These are phyloP conservation scores for Dexiosoma caninum DNA, from an alignment of 2,888 invertebrate species.

Conservation along the genomic window DNA sequence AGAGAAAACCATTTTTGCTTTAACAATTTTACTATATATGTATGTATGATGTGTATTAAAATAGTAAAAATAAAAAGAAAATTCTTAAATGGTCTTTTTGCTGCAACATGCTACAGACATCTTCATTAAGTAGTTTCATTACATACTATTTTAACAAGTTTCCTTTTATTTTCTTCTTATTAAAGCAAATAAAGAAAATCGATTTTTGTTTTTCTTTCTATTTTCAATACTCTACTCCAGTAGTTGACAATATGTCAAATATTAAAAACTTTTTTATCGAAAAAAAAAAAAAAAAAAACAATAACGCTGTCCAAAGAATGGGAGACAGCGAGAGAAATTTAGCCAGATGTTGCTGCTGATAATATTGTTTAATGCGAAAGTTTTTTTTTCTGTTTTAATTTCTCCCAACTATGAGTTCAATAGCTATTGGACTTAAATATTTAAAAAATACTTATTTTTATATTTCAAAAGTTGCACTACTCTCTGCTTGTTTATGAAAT, in stretches of 20 bases:
- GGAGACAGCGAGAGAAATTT: no score
- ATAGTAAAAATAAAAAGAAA: no score
- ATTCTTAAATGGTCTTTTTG: no score
- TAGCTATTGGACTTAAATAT: neutral
- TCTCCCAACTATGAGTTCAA: no score
- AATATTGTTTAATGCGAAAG: conserved; percentile 2
- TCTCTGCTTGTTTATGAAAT: conserved; percentile 1
- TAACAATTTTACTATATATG: conserved; percentile 5
- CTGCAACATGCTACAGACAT: neutral
- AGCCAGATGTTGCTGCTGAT: neutral
- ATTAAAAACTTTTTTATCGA: neutral
- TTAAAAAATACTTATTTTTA: conserved; percentile 9
- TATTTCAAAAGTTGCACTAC: no score
- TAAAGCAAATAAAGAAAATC: conserved; percentile 16
- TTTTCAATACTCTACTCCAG: conserved; percentile 22
- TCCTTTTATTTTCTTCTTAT: neutral
- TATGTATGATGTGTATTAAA: no score
- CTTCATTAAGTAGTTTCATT: conserved; percentile 14
- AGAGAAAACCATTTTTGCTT: conserved; percentile 12
- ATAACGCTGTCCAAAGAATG: neutral
- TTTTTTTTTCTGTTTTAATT: no score
- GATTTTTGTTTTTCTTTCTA: conserved; percentile 11
- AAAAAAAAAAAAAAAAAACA: neutral
- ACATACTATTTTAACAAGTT: neutral
- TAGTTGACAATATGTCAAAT: conserved; percentile 39